phyloP scores from a whole-genome alignment of 1,140 invertebrate species.

The Drosophila guanche region DNA sequence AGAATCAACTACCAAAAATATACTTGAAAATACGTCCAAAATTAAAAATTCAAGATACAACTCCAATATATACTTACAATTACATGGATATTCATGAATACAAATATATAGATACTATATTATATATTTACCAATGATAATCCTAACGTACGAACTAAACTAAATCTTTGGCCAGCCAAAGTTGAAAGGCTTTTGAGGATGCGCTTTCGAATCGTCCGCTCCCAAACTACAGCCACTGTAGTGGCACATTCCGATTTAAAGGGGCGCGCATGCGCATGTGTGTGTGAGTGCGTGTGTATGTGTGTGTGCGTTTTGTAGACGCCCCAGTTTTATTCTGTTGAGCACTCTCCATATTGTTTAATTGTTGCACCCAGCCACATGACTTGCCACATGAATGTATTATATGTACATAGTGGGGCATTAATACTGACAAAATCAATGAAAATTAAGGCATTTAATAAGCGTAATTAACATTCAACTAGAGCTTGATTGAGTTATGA shows the following conservation, averaged over 20 bases:
- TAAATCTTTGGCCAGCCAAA: slow-evolving; percentile 38
- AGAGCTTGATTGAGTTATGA: slow-evolving; percentile 60
- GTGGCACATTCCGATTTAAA: too few species aligned
- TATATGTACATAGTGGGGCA: slow-evolving; percentile 42
- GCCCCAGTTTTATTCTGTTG: slow-evolving; percentile 23
- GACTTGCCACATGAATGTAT: slow-evolving; percentile 14
- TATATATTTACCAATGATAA: slow-evolving; percentile 60
- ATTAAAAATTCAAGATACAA: slow-evolving; percentile 68
- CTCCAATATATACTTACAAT: slow-evolving; percentile 68
- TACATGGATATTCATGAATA: slow-evolving; percentile 69
- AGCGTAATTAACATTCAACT: slow-evolving; percentile 72
- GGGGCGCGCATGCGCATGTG: too few species aligned
- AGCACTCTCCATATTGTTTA: slow-evolving; percentile 24
- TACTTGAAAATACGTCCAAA: slow-evolving; percentile 82
- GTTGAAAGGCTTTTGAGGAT: slow-evolving; percentile 20
- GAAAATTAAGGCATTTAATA: slow-evolving; percentile 75
- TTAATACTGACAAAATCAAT: slow-evolving; percentile 52
- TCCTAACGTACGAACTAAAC: slow-evolving; percentile 35
- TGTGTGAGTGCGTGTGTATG: background rate
- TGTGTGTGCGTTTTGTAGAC: slow-evolving; percentile 53
- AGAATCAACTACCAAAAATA: slow-evolving; percentile 54
- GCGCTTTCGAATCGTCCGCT: too few species aligned
- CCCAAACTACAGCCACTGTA: too few species aligned
- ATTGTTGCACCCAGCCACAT: slow-evolving; percentile 31
- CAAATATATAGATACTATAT: slow-evolving; percentile 29